Conservation (phyloP, 2,113 vertebrate species). For the Equus quagga region DNA sequence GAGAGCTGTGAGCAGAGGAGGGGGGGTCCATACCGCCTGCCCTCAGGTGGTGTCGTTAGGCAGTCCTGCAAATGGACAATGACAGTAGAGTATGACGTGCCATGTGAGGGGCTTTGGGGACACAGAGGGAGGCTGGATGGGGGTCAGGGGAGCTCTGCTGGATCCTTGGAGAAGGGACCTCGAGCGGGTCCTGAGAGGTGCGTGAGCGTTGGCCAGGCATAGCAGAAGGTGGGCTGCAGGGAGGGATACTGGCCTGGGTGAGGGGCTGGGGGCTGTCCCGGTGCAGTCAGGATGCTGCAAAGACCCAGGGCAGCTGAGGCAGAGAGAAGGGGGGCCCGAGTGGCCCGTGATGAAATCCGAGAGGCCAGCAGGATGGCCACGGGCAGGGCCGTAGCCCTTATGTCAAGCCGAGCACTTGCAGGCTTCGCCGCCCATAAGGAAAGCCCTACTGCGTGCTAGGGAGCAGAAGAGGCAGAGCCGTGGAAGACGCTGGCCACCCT, state of each 20-base stretch:
- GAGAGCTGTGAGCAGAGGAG: background rate
- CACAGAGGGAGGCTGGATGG: background rate
- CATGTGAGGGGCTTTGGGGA: background rate
- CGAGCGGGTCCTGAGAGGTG: background rate
- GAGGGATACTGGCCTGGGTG: too few relatives aligned
- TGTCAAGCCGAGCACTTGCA: accelerated
- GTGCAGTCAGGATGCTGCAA: background rate
- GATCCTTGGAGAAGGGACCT: background rate
- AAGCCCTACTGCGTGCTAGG: background rate
- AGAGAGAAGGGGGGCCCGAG: background rate
- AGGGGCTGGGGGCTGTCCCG: background rate
- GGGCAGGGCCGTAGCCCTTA: background rate
- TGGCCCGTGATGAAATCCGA: background rate
- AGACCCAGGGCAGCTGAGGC: background rate
- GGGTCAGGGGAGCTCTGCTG: background rate
- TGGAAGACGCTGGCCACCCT: accelerated
- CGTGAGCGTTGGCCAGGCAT: background rate
- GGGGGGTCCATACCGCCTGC: accelerated
- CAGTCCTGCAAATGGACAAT: background rate
- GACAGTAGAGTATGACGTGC: background rate
- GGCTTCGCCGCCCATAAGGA: accelerated
- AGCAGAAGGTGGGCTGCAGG: accelerated
- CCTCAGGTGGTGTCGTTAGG: too few relatives aligned
- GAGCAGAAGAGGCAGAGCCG: background rate
- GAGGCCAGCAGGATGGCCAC: background rate